Base-by-base conservation (phyloP, 2,797 vertebrate species). In the Brotula barbata region DNA sequence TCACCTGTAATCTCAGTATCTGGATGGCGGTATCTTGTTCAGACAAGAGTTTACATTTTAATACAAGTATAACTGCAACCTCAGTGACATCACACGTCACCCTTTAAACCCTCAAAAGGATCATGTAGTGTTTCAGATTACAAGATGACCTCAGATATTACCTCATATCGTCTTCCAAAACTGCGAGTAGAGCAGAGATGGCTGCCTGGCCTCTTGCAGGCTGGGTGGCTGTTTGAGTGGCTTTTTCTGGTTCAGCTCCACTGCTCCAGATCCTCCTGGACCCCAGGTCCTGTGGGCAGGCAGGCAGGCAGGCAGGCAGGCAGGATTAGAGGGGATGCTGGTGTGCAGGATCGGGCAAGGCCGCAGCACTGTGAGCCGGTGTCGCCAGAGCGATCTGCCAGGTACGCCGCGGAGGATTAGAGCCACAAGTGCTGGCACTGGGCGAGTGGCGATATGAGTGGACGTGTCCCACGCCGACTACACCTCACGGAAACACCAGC, bases 391-490 rank as follows among this genome's bases (percentile, higher is more conserved):
- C 58, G 78, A 90, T 89, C 92, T 92, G 86, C 93, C 93, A 94
- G 93, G 94, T 95, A 93, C 92, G 73, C 86, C 83, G 58, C 25
- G 73, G 85, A 82, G 92, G 94, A 94, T 95, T 95, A 95, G 86
- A 90, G 86, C 78, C 22, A 13, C 64, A 78, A 85, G 87, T 84
- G 87, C 88, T 90, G 89, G 85, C 78, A 75, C 82, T 83, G 74
- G 60, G 80, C 79, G 76, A 71, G 80, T 62, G 84, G 72, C 69
- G 80, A 83, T 79, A 58, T 75, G 83, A 74, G 77, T 77, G 63
- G 73, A 83, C 52, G 42, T 31, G 73, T 59, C 74, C 62, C 60
- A 58, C 51, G 25, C 11, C 71, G 59, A 25, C 64, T 52, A 59
- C 66, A 39, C 61, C 55, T 66, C 48, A 8, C 58, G 8, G 73